phyloP scores from a whole-genome alignment of 53 echinoderm and acorn worm species.

The Holothuria leucospilota region DNA sequence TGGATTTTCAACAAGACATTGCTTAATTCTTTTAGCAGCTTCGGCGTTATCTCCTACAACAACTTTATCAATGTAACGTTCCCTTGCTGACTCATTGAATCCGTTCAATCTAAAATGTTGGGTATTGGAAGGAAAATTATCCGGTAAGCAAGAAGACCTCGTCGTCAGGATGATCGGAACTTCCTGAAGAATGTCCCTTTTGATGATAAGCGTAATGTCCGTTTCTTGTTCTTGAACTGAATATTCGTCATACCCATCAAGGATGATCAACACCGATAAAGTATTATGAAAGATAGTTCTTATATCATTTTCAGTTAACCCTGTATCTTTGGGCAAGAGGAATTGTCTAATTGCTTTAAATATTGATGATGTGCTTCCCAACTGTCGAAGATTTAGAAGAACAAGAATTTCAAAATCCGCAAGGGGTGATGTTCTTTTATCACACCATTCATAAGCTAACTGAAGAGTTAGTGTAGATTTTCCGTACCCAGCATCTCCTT shows the following conservation, averaged over 20 bases:
- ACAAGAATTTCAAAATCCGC: not conserved
- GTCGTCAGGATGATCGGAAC: not conserved
- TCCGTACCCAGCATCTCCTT: slow-evolving; percentile 25
- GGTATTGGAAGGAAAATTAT: not conserved
- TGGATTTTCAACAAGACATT: not conserved
- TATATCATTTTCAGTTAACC: not conserved
- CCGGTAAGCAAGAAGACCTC: slow-evolving; percentile 5
- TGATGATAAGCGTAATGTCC: not conserved
- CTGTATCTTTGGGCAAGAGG: not conserved
- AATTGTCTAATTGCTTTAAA: slow-evolving; percentile 1
- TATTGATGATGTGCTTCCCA: not conserved
- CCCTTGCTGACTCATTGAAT: not conserved
- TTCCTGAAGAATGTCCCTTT: not conserved
- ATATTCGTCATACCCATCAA: slow-evolving; percentile 34
- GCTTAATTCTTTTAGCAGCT: not conserved
- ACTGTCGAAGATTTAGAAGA: not conserved
- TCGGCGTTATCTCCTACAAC: not conserved
- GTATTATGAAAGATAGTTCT: not conserved
- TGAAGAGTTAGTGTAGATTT: slow-evolving; percentile 14
- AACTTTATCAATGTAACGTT: not conserved
- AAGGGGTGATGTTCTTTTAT: not conserved
- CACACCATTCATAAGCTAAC: slow-evolving; percentile 18
- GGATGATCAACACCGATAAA: not conserved
- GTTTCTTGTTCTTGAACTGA: not conserved
- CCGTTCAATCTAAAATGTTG: not conserved